Conservation (phyloP, 2,888 invertebrate genomes). For the Luperina nickerlii region DNA sequence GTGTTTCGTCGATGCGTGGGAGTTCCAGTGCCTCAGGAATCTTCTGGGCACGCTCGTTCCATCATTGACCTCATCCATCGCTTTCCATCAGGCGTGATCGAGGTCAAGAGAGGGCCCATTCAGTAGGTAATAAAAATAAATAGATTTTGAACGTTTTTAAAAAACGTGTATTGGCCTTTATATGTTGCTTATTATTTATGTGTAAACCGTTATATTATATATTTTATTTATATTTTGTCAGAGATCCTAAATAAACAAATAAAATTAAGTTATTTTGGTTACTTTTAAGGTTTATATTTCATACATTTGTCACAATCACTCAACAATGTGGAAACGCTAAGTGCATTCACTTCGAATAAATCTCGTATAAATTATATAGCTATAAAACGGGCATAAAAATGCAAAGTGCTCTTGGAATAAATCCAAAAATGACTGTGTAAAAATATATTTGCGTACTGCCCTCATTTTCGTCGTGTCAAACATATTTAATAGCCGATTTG, state of each 20-base stretch:
- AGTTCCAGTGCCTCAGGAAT: too few relatives aligned
- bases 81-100: too few relatives aligned
- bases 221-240: not conserved
- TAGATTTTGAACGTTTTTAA: too few relatives aligned
- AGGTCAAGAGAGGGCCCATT: too few relatives aligned
- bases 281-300: not conserved
- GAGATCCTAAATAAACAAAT: not conserved
- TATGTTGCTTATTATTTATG: too few relatives aligned
- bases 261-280: not conserved
- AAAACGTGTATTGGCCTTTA: too few relatives aligned
- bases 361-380: slow-evolving; percentile 59
- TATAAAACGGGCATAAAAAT: slow-evolving; percentile 63
- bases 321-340: slow-evolving; percentile 28
- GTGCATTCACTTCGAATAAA: slow-evolving; percentile 56
- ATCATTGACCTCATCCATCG: too few relatives aligned
- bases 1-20: too few relatives aligned
- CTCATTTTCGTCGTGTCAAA: slow-evolving; percentile 23
- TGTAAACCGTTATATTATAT: too few relatives aligned
- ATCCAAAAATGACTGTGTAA: slow-evolving; percentile 56
- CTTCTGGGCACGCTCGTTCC: too few relatives aligned
- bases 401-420: slow-evolving; percentile 65
- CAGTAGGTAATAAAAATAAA: too few relatives aligned
- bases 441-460: slow-evolving; percentile 34
- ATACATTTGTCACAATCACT: slow-evolving; percentile 21
- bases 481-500: slow-evolving; percentile 11